Conservation (phyloP, 2,797 vertebrate species). For the Discoglossus pictus region DNA sequence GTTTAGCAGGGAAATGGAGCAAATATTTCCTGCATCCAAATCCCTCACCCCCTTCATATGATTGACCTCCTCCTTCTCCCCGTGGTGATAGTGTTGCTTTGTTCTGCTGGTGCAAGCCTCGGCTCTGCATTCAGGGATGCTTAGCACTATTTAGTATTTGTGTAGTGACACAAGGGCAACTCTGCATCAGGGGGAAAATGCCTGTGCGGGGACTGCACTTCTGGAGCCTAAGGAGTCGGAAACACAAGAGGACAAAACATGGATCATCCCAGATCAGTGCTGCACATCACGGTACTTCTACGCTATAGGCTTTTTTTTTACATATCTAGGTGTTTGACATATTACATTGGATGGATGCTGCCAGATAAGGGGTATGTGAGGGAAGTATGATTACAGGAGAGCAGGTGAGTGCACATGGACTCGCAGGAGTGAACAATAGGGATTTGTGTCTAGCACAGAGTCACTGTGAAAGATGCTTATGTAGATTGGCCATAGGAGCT, state of each 20-base stretch:
- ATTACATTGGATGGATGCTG: too few species aligned
- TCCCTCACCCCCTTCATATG: slow-evolving; percentile 3
- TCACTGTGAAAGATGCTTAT: too few species aligned
- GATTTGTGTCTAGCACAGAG: too few species aligned
- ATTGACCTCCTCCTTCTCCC: slow-evolving; percentile 35
- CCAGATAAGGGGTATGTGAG: too few species aligned
- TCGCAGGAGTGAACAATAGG: too few species aligned
- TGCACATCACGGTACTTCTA: slow-evolving; percentile 10
- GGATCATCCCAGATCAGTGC: background rate
- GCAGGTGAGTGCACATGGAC: too few species aligned
- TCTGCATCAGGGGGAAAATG: slow-evolving; percentile 22
- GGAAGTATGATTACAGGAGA: too few species aligned
- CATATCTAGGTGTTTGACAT: too few species aligned
- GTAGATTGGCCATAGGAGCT: too few species aligned
- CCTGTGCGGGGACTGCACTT: slow-evolving; percentile 13
- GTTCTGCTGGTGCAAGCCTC: slow-evolving; percentile 25
- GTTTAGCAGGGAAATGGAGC: too few species aligned
- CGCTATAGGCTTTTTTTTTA: background rate
- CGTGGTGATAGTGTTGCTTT: slow-evolving; percentile 25
- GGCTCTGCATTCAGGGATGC: slow-evolving; percentile 7
- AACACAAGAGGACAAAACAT: slow-evolving; percentile 19
- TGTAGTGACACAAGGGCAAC: background rate
- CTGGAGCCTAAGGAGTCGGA: slow-evolving; percentile 11
- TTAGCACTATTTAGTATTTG: slow-evolving; percentile 11
- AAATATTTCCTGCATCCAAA: background rate